These are phyloP conservation scores for Agonopterix arenella DNA, from an alignment of 2,888 invertebrate genomes.

Conservation along the genomic window DNA sequence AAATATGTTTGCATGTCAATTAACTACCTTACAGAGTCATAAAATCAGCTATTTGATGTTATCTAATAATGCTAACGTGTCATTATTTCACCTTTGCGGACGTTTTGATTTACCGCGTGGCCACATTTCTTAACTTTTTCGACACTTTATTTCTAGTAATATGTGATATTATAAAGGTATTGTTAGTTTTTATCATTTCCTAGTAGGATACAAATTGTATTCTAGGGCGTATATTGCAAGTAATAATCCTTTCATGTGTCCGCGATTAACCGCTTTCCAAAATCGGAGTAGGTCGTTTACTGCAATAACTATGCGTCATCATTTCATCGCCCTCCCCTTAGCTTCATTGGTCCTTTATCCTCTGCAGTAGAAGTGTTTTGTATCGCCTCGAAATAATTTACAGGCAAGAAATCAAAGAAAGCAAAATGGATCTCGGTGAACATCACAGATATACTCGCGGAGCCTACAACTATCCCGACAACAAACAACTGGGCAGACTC, in stretches of 20 bases:
- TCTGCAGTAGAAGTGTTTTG: constrained; percentile 9
- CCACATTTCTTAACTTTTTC: constrained; percentile 60
- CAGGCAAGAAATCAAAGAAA: constrained; percentile 92
- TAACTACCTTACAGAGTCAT: constrained; percentile 16
- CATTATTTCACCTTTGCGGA: constrained; percentile 71
- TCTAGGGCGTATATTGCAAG: constrained; percentile 25
- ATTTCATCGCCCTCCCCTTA: constrained; percentile 37
- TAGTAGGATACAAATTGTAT: constrained; percentile 21
- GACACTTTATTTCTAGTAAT: constrained; percentile 28
- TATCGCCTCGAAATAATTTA: constrained; percentile 20
- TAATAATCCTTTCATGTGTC: constrained; percentile 33
- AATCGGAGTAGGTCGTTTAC: constrained; percentile 65
- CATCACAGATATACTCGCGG: constrained; percentile 88
- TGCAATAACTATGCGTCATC: constrained; percentile 61
- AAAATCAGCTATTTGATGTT: constrained; percentile 29
- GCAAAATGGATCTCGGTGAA: constrained; percentile 89
- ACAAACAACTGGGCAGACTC: constrained; percentile 88
- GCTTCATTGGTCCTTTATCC: constrained; percentile 18
- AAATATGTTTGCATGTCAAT: constrained; percentile 25
- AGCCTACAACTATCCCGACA: constrained; percentile 78
- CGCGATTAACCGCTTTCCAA: constrained; percentile 64
- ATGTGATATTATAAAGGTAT: constrained; percentile 19
- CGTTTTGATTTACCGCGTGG: constrained; percentile 77
- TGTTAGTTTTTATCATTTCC: constrained; percentile 16
- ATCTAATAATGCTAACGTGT: constrained; percentile 74